Percentiles rank a stretch among this genome's conserved stretches.
phyloP scores from a whole-genome alignment of 2,113 vertebrate genomes.

The Heterocephalus glaber region DNA sequence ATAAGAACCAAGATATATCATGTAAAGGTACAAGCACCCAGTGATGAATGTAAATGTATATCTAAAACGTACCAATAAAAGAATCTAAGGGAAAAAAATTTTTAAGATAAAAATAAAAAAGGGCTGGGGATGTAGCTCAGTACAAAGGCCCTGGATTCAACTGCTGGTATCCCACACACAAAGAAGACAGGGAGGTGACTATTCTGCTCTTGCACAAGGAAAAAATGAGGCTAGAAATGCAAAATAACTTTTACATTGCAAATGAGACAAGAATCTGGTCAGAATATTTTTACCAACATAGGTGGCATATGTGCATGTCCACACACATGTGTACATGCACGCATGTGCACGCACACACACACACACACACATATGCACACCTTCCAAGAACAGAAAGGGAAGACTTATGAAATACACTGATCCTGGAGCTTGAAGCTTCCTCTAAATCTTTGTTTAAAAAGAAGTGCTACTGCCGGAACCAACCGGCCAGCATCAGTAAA shows the following conservation, averaged over 20 bases:
- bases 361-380: not conserved
- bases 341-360: not conserved
- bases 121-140: not conserved
- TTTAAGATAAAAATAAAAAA: too few species aligned
- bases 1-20: too few species aligned
- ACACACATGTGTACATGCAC: not conserved
- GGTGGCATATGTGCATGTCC: not conserved
- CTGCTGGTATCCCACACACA: too few species aligned
- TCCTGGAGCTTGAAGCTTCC: conserved; percentile 5
- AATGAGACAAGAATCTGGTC: not conserved
- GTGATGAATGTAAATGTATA: too few species aligned
- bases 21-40: too few species aligned
- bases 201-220: not conserved
- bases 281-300: not conserved
- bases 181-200: not conserved
- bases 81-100: too few species aligned
- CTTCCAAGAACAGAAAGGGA: not conserved
- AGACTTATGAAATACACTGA: conserved; percentile 51
- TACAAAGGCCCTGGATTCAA: not conserved
- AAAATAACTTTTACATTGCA: not conserved
- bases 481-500: conserved; percentile 55
- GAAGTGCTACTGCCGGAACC: not conserved
- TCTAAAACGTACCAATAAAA: too few species aligned
- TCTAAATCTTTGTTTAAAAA: conserved; percentile 3
- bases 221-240: not conserved